These are phyloP conservation scores for Lepisosteus oculatus DNA, from an alignment of 2,113 vertebrate species.

Conservation along the genomic window DNA sequence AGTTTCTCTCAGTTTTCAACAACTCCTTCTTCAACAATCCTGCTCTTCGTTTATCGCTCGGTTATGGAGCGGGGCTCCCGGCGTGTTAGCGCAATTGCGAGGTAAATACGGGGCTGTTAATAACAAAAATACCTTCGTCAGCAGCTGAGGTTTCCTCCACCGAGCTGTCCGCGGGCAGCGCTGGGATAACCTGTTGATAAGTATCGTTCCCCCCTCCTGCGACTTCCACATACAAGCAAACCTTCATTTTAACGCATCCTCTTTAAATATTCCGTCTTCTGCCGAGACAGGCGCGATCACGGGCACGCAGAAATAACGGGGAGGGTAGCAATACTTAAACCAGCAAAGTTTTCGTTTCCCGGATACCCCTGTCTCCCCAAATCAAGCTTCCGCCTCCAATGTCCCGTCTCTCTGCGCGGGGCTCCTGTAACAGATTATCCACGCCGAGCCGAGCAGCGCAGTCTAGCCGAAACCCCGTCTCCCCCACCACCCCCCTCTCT, in stretches of 20 bases:
- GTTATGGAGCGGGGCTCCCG: too few species aligned
- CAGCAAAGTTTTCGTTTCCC: too few species aligned
- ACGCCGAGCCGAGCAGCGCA: background rate
- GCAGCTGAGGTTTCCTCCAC: background rate
- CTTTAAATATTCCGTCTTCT: background rate
- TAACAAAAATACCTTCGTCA: slow-evolving; percentile 1
- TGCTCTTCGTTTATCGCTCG: too few species aligned
- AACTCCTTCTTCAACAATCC: too few species aligned
- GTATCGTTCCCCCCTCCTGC: slow-evolving; percentile 8
- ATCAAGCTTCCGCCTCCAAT: too few species aligned
- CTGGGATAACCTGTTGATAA: slow-evolving; percentile 45
- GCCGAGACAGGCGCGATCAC: background rate
- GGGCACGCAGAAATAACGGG: too few species aligned
- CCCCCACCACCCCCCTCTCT: background rate
- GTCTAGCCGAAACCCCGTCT: slow-evolving; percentile 1
- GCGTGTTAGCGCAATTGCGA: background rate
- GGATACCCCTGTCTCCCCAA: too few species aligned
- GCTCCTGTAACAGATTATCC: background rate
- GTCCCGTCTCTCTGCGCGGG: background rate
- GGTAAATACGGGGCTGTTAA: slow-evolving; percentile 9
- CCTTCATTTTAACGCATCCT: slow-evolving; percentile 10
- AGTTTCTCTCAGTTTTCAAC: too few species aligned
- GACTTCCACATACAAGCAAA: slow-evolving; percentile 2
- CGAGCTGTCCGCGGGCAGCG: too few species aligned
- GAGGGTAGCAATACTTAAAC: too few species aligned